Percentiles rank a stretch among this genome's conserved stretches.
Conservation (phyloP, 2,888 invertebrate species). For the Pristionchus maxplancki region DNA sequence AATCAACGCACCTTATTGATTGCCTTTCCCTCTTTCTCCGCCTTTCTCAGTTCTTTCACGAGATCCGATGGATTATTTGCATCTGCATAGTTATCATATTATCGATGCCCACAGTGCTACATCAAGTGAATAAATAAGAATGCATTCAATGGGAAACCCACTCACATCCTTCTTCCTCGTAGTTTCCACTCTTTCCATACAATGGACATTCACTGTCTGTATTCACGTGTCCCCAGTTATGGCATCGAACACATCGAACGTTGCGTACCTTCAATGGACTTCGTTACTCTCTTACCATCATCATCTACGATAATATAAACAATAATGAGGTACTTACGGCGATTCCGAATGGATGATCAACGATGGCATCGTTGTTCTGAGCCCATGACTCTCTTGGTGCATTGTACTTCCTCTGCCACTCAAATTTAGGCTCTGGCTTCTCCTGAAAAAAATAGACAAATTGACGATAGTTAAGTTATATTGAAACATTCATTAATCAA, state of each 20-base stretch:
- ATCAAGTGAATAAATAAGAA: neutral
- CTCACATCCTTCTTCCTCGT: conserved; percentile 76
- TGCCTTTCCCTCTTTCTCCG: conserved; percentile 53
- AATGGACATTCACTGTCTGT: conserved; percentile 96
- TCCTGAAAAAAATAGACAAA: conserved; percentile 69
- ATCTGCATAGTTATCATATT: conserved; percentile 62
- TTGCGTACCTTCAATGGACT: conserved; percentile 87
- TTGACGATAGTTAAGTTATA: neutral
- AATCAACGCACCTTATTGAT: conserved; percentile 12
- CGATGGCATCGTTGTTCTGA: conserved; percentile 96
- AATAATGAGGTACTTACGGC: conserved; percentile 87
- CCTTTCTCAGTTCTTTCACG: conserved; percentile 67
- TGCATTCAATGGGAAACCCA: conserved; percentile 6
- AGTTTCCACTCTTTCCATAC: conserved; percentile 82
- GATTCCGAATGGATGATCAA: conserved; percentile 82
- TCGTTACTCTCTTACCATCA: neutral
- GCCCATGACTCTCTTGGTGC: conserved; percentile 98
- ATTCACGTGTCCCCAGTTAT: conserved; percentile 99
- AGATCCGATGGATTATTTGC: conserved; percentile 76
- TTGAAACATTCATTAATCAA: neutral
- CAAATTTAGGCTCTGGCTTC: conserved; percentile 96
- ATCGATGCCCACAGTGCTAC: neutral
- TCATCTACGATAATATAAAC: neutral
- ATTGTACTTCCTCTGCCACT: conserved; percentile 99
- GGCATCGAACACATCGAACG: conserved; percentile 98